Percentiles rank a stretch among this genome's conserved stretches.
Conservation (phyloP, 2,797 vertebrate genomes). For the Dromococcyx pavoninus region DNA sequence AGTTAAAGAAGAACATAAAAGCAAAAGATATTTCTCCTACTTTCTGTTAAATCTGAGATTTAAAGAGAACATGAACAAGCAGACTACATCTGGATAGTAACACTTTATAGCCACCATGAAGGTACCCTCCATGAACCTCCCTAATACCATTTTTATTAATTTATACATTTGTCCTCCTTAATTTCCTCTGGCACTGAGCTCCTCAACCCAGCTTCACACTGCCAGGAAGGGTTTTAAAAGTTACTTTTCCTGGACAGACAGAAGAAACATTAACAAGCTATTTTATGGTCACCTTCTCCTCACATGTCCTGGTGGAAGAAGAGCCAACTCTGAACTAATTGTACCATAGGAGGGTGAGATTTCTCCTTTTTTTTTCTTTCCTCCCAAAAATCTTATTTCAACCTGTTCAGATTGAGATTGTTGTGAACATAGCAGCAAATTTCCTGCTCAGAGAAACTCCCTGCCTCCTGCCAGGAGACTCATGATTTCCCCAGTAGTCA, state of each 20-base stretch:
- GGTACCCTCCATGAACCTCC: not conserved
- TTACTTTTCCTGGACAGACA: not conserved
- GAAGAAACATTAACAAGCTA: not conserved
- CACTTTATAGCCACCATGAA: not conserved
- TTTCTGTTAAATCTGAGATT: not conserved
- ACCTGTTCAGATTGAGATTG: not conserved
- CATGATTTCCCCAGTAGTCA: not conserved
- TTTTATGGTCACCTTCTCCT: not conserved
- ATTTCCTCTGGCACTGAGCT: not conserved
- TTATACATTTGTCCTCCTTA: not conserved
- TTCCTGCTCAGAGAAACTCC: not conserved
- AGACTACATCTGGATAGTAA: not conserved
- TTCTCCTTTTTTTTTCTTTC: accelerated
- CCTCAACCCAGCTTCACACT: not conserved
- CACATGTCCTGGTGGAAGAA: not conserved
- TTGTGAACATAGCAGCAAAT: not conserved
- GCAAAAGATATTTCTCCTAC: not conserved
- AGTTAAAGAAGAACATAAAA: not conserved
- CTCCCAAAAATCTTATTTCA: not conserved
- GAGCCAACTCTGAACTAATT: not conserved
- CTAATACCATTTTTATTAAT: not conserved
- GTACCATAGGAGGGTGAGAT: not conserved
- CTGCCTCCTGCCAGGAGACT: not conserved
- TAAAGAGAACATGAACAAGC: not conserved
- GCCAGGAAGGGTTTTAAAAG: not conserved